Evolutionary conservation across 2,113 vertebrate species (phyloP).

Genomic region (Aix galericulata): DNA sequence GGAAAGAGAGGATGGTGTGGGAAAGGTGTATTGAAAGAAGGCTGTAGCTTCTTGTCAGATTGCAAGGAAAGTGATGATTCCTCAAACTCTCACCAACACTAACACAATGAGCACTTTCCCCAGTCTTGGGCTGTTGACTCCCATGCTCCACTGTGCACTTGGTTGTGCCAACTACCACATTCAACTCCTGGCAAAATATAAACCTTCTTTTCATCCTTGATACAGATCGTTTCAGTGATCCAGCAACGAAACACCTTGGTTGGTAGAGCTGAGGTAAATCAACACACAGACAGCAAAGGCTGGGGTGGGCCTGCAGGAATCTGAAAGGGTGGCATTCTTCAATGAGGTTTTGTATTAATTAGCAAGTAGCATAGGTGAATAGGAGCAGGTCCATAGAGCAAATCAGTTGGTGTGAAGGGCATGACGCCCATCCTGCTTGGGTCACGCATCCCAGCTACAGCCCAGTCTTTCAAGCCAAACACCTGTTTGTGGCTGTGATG

Average conservation of each 20-base stretch:
- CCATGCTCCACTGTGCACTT: accelerated
- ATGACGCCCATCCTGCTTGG: not conserved
- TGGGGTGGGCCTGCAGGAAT: not conserved
- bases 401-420: not conserved
- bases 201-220: not conserved
- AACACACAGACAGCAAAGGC: not conserved
- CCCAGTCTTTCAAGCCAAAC: not conserved
- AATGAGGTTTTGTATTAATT: not conserved
- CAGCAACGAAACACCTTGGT: not conserved
- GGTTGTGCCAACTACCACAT: not conserved
- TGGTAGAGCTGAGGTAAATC: not conserved
- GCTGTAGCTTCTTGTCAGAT: not conserved
- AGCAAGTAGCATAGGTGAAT: not conserved
- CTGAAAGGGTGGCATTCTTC: not conserved
- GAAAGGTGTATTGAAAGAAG: not conserved
- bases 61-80: not conserved
- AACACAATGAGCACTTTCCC: accelerated
- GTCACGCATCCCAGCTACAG: not conserved
- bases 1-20: not conserved
- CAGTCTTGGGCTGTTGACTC: accelerated
- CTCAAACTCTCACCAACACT: not conserved
- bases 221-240: accelerated
- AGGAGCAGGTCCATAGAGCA: not conserved
- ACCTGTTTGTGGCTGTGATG: not conserved
- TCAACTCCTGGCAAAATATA: not conserved